Evolutionary conservation across 1,140 invertebrate genomes (phyloP), one percentile per base, ranked within the genome.

Genomic region (Pogonognathellus flavescens): DNA sequence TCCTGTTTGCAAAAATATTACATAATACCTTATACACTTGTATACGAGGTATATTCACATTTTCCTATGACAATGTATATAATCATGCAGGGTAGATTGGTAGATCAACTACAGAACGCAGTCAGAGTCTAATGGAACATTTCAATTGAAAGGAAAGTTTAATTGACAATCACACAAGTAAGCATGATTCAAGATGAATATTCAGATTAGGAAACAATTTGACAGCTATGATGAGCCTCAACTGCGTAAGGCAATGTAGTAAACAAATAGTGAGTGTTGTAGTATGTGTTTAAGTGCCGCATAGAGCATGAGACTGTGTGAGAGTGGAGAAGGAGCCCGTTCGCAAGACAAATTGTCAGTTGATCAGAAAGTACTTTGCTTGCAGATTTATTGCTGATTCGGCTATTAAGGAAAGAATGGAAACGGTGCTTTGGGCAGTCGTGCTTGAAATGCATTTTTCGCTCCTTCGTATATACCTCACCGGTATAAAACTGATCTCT

Each of bases 341-440:
- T 66, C 20, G 14, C 60, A 20, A 66, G 20, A 66, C 10, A 66
- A 66, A 25, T 66, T 25, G 25, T 25, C 62, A 66, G 62, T 66
- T 25, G 62, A 66, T 60, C 59, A 60, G 59, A 20, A 60, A 60
- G n/a, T 66, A 66, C 62, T 66, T 25, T 6, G 14, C 20, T 20
- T 66, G 14, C 62, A 25, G 20, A 66, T 66, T 66, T 66, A 66
- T 25, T 13, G 62, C 62, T 66, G 18, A 66, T 66, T 66, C 62
- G 62, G 25, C 62, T 66, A 25, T 66, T 25, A 66, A 66, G 62
- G 62, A 66, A 66, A 66, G 62, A 66, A 66, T 66, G 62, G 22
- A 66, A 66, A 66, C 62, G 62, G 62, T 66, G 62, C 62, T 66
- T 66, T 66, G 62, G 62, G 62, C 22, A 66, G 62, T 66, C 62